Conservation (phyloP, 2,113 vertebrate species). For the Pachyramphus minor region DNA sequence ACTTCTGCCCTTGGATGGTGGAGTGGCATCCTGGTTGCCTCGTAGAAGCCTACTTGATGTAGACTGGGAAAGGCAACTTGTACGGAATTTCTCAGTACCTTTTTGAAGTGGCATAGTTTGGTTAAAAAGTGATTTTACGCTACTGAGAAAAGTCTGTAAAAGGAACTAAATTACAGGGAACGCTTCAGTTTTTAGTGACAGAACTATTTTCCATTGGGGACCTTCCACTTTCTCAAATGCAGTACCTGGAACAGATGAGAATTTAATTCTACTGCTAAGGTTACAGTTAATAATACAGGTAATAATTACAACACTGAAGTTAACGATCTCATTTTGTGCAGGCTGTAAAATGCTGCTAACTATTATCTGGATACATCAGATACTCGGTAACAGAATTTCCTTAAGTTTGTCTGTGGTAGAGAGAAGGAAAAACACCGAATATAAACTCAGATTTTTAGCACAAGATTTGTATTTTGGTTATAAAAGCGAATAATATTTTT, state of each 20-base stretch:
- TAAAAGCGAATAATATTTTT: background rate
- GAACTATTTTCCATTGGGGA: background rate
- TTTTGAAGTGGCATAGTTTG: background rate
- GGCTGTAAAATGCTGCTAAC: slow-evolving; percentile 4
- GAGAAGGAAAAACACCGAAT: background rate
- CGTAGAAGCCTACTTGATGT: background rate
- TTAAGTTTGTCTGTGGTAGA: background rate
- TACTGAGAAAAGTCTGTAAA: background rate
- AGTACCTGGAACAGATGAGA: background rate
- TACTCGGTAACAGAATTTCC: slow-evolving; percentile 7
- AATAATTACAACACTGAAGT: slow-evolving; percentile 60
- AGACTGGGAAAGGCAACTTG: background rate
- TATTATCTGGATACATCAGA: background rate
- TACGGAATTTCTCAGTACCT: background rate
- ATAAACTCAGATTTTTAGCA: background rate
- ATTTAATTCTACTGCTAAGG: slow-evolving; percentile 41
- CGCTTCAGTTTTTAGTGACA: background rate
- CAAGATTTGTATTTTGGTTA: background rate
- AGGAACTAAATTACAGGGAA: background rate
- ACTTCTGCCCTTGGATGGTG: background rate
- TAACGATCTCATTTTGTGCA: slow-evolving; percentile 62
- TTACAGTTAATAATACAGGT: slow-evolving; percentile 39
- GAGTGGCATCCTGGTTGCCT: background rate
- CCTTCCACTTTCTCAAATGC: background rate
- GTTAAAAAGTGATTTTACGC: background rate